phyloP scores from a whole-genome alignment of 2,113 vertebrate genomes.

The Acinonyx jubatus region DNA sequence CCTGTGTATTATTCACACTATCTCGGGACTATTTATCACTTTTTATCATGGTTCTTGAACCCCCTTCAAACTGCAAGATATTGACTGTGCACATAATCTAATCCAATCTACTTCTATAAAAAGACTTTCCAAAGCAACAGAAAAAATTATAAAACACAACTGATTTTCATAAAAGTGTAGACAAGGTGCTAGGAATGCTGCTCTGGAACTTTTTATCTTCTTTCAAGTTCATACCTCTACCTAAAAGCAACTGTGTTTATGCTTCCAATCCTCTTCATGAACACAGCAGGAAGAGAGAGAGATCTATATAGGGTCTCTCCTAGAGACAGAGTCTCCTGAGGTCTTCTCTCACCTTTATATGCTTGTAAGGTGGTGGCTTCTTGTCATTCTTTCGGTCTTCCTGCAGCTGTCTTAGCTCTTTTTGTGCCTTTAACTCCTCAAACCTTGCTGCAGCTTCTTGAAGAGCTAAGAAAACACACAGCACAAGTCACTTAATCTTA shows the following conservation, averaged over 20 bases:
- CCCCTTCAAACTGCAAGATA: not conserved
- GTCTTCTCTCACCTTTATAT: constrained; percentile 92
- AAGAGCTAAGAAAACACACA: constrained; percentile 87
- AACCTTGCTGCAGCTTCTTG: constrained; percentile 96
- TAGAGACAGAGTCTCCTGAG: not conserved
- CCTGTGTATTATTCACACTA: not conserved
- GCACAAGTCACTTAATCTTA: constrained; percentile 15
- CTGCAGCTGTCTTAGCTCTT: constrained; percentile 96
- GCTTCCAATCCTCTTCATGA: not conserved
- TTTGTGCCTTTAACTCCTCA: constrained; percentile 96
- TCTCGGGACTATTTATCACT: not conserved
- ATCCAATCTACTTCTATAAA: not conserved
- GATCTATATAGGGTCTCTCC: not conserved
- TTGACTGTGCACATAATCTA: not conserved
- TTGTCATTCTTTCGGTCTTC: constrained; percentile 97
- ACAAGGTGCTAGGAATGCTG: not conserved
- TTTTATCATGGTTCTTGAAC: not conserved
- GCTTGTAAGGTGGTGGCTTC: constrained; percentile 98
- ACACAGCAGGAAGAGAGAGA: not conserved
- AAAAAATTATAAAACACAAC: not conserved
- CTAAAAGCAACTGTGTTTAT: not conserved
- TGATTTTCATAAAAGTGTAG: not conserved
- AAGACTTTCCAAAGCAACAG: not conserved
- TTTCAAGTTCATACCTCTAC: not conserved
- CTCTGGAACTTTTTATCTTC: not conserved